These are phyloP conservation scores for Lordiphosa fenestrarum DNA, from an alignment of 2,888 invertebrate genomes.

Conservation along the genomic window DNA sequence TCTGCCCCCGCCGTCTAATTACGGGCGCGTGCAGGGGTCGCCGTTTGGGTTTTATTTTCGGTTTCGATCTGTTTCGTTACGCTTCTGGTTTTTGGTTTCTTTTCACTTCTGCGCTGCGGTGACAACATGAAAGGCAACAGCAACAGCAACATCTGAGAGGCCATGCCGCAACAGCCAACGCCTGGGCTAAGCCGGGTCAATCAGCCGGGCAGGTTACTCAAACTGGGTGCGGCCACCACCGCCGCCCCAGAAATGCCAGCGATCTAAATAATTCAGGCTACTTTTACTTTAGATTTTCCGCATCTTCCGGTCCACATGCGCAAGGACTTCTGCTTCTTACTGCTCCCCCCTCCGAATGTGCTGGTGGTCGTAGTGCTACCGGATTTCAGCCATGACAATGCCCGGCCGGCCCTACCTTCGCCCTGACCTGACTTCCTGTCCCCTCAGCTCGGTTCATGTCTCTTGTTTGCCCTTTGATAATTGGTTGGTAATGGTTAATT, in stretches of 20 bases:
- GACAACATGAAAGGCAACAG: conserved; percentile 58
- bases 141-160: conserved; percentile 52
- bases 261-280: no score
- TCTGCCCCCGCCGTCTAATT: conserved; percentile 61
- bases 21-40: conserved; percentile 71
- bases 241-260: no score
- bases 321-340: no score
- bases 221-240: neutral
- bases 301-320: no score
- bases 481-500: conserved; percentile 70
- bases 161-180: conserved; percentile 46
- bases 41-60: conserved; percentile 25
- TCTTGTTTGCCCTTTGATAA: conserved; percentile 39
- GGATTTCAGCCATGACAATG: no score
- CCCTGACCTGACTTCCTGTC: neutral
- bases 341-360: no score
- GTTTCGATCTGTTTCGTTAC: conserved; percentile 77
- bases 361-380: no score
- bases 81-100: conserved; percentile 77
- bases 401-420: no score
- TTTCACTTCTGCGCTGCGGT: conserved; percentile 60
- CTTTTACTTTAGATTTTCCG: no score
- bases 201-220: conserved; percentile 22
- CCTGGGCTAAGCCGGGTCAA: conserved; percentile 54
- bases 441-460: neutral